Evolutionary conservation across 2,888 invertebrate species (phyloP).

Genomic region (Agonum fuliginosum): DNA sequence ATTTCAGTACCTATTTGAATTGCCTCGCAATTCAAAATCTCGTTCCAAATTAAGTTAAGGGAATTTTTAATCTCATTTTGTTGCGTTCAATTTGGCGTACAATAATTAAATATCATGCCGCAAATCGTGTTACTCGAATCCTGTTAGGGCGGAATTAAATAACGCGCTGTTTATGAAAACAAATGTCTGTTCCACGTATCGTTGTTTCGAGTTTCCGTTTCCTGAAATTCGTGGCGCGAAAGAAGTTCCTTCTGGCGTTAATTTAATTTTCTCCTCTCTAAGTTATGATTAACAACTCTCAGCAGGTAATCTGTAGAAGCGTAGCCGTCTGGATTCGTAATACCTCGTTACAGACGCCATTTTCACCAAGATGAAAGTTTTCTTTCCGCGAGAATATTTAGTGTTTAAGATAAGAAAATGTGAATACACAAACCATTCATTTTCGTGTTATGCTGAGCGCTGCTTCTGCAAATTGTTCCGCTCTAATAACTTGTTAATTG

Average conservation of each 20-base stretch:
- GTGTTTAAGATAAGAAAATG: conserved; percentile 50
- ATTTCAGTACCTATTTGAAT: too few relatives aligned
- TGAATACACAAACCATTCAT: conserved; percentile 49
- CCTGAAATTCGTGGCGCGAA: conserved; percentile 1
- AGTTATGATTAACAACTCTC: conserved; percentile 57
- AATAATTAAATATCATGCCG: background rate
- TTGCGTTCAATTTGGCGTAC: too few relatives aligned
- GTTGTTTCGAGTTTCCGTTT: conserved; percentile 22
- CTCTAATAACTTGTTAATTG: conserved; percentile 52
- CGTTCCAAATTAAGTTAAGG: too few relatives aligned
- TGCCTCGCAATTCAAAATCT: too few relatives aligned
- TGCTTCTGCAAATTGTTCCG: conserved; percentile 47
- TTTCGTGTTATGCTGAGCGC: conserved; percentile 47
- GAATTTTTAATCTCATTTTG: too few relatives aligned
- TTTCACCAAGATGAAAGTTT: conserved; percentile 47
- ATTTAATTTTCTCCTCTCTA: conserved; percentile 51
- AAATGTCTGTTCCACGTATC: conserved; percentile 34
- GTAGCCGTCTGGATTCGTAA: conserved; percentile 25
- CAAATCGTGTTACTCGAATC: background rate
- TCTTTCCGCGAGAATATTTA: conserved; percentile 48
- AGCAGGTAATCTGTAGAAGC: conserved; percentile 47
- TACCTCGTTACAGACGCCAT: conserved; percentile 28
- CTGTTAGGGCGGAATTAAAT: conserved; percentile 8
- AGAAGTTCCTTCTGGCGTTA: conserved; percentile 43
- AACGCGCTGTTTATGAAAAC: conserved; percentile 24